Evolutionary conservation across 2,797 vertebrate species (phyloP), one percentile per base, ranked within the genome.

Genomic region (Eutrigla gurnardus): DNA sequence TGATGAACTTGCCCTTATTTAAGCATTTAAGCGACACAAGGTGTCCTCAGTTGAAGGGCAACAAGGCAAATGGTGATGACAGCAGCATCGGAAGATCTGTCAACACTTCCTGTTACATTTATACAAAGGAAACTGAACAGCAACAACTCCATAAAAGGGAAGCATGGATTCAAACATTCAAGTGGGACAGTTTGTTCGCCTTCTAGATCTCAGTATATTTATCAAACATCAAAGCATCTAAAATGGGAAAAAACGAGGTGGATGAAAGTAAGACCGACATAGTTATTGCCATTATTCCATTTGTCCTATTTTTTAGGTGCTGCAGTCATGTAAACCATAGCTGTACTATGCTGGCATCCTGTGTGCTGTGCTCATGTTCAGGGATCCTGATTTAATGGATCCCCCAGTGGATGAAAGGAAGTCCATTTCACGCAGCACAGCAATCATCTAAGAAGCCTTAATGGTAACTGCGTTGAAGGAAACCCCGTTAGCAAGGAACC

Each of bases 91-190:
- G 35, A 52, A 61, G 47, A 67, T 70, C 36, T 69, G 77, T 9
- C 35, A 78, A 77, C 68, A 71, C 50, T 17, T 37, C 2, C 6
- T 3, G 49, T 57, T 35, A 9, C 50, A 39, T 85, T 78, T 89
- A 82, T 18, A 89, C 61, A 75, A 81, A 83, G 6, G 43, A 69
- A 69, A 77, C 43, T 50, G 18, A 25, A 47, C 0, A 10, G 13
- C 25, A 87, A 5, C 37, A 78, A 10, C 15, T 53, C 82, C 75
- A 62, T 76, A 79, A 62, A 83, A 74, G 78, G 60, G 18, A 69
- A 67, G 12, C n/a, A 53, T n/a, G 35, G 67, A 47, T 65, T 55
- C 17, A 77, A 72, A 59, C 59, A 36, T 35, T 25, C 25, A 37
- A 43, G 13, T 43, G 9, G n/a, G 32, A 49, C 15, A 12, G 11